Percentiles rank a stretch among this genome's conserved stretches.
Evolutionary conservation across 2,888 invertebrate genomes (phyloP).

Genomic region (Entomobrya multifasciata): DNA sequence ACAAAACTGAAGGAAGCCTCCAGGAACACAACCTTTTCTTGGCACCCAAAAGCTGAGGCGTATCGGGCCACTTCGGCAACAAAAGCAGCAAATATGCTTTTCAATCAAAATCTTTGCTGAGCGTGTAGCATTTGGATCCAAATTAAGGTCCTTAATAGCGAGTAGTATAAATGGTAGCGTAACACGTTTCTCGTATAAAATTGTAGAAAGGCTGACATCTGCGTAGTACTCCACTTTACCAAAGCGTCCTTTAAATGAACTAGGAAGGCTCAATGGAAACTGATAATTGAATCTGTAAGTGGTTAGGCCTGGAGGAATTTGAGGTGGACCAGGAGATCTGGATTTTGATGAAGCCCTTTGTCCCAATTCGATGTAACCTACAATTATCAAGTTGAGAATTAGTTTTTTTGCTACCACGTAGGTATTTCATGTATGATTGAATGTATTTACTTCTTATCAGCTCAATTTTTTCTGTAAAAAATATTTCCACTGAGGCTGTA

Average conservation of each 20-base stretch:
- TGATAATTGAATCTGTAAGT: constrained; percentile 72
- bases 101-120: constrained; percentile 75
- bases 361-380: constrained; percentile 50
- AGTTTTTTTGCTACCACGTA: not conserved
- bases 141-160: constrained; percentile 73
- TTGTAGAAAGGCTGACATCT: constrained; percentile 71
- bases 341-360: constrained; percentile 55
- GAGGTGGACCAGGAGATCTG: constrained; percentile 41
- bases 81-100: constrained; percentile 72
- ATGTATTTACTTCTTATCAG: constrained; percentile 44
- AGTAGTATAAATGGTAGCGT: constrained; percentile 75
- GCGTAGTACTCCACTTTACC: constrained; percentile 76
- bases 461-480: constrained; percentile 74
- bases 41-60: constrained; percentile 72
- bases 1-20: constrained; percentile 73
- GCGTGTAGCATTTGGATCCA: constrained; percentile 70
- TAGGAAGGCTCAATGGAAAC: constrained; percentile 74
- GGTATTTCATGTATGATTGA: too few relatives aligned
- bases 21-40: constrained; percentile 74
- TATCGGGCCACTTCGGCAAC: constrained; percentile 74
- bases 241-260: constrained; percentile 72
- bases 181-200: constrained; percentile 71
- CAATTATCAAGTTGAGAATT: not conserved
- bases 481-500: constrained; percentile 75
- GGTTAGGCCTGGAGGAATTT: constrained; percentile 70